Percentiles rank a stretch among this genome's conserved stretches.
Evolutionary conservation across 2,888 invertebrate species (phyloP).

Genomic region (Hirudinaria manillensis): DNA sequence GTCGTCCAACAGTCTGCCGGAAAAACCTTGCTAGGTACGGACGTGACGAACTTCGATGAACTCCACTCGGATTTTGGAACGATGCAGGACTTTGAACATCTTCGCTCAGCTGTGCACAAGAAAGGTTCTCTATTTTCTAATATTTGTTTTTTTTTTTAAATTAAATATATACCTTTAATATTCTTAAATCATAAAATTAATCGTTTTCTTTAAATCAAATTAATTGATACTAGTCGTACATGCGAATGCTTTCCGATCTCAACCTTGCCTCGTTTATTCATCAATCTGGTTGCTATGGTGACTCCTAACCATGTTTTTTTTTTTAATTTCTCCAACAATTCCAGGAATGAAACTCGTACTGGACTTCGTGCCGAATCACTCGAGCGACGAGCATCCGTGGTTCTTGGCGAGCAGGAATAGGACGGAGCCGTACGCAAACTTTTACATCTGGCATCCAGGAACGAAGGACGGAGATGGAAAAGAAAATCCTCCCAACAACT

Average conservation of each 20-base stretch:
- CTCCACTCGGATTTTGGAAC: slow-evolving; percentile 71
- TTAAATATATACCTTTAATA: not conserved
- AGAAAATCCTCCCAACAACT: slow-evolving; percentile 43
- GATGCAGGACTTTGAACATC: slow-evolving; percentile 62
- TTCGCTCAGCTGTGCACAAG: slow-evolving; percentile 46
- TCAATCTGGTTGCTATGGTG: too few species aligned
- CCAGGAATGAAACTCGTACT: slow-evolving; percentile 64
- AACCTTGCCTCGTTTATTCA: too few species aligned
- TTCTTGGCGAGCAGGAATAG: slow-evolving; percentile 58
- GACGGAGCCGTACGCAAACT: slow-evolving; percentile 60
- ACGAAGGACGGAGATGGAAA: slow-evolving; percentile 27
- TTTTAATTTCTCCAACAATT: not conserved
- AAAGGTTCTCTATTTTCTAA: slow-evolving; percentile 40
- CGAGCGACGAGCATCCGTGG: slow-evolving; percentile 64
- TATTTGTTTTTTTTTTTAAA: not conserved
- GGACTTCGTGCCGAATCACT: slow-evolving; percentile 66
- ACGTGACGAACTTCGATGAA: slow-evolving; percentile 70
- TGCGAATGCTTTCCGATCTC: too few species aligned
- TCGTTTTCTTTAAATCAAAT: not conserved
- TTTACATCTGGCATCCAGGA: slow-evolving; percentile 67
- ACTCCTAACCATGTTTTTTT: too few species aligned
- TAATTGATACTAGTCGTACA: too few species aligned
- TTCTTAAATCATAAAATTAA: not conserved
- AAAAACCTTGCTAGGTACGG: slow-evolving; percentile 71
- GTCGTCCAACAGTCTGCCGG: slow-evolving; percentile 63